Base-by-base conservation (phyloP, 2,888 invertebrate species). In the Petrophora chlorosata region DNA sequence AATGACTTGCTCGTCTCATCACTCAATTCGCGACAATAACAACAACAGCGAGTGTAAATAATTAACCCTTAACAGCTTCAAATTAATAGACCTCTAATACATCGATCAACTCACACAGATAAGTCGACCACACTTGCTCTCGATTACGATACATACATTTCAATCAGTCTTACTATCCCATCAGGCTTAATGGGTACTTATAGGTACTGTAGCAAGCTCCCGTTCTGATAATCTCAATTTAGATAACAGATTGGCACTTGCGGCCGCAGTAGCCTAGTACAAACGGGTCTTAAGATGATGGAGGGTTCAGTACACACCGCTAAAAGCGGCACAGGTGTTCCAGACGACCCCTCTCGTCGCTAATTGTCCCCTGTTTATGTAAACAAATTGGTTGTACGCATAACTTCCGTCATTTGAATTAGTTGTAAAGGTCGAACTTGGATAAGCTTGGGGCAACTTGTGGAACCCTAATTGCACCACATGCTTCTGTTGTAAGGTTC, bases 331-430 rank as follows among this genome's bases (percentile, higher is more conserved):
- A 67, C 85, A 85, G 83, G 85, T 85, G 84, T 65, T 46, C 61
- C 59, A 71, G 71, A 68, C 74, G 74, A 63, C 67, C 71, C 65
- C 67, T 66, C 65, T 63, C 65, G 62, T 63, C 66, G 73, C 78
- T 85, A 85, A 85, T 85, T 81, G 79, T 79, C 67, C 68, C 76
- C 77, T 85, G 81, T 85, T 79, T 83, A 72, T 79, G 79, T 73
- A 78, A 83, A 85, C 80, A 83, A 83, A 83, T 84, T 83, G 80
- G 75, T 78, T 79, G 78, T 74, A 60, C 65, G 69, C 61, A 54
- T 72, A 77, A 83, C 73, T 84, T 82, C 54, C 58, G 61, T 70
- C 67, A 68, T 75, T 71, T 62, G 59, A 65, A 64, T 63, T 63
- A 57, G 59, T 64, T 59, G 65, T 62, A 56, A 57, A 49, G 47